phyloP scores from a whole-genome alignment of 2,113 vertebrate genomes.

The Malurus cyaneus region DNA sequence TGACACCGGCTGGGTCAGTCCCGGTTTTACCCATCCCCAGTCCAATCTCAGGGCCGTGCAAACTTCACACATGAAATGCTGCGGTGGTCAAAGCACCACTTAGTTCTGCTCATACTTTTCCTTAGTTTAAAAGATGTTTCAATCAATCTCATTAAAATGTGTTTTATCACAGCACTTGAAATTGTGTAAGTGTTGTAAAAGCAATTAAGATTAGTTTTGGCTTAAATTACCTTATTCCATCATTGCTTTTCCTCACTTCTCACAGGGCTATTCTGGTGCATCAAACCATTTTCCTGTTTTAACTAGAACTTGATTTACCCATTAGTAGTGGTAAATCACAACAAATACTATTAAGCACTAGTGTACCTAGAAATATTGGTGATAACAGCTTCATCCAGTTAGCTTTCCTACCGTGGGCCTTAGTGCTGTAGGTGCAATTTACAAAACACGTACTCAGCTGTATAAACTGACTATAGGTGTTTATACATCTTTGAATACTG shows the following conservation, averaged over 20 bases:
- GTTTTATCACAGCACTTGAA: background rate
- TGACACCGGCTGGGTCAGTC: fast-evolving
- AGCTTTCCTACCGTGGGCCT: background rate
- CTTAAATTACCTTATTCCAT: background rate
- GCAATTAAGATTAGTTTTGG: background rate
- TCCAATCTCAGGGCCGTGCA: background rate
- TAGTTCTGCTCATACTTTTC: background rate
- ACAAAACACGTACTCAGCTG: fast-evolving
- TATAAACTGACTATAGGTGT: background rate
- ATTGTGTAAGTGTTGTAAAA: background rate
- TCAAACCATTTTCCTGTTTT: background rate
- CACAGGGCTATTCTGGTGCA: background rate
- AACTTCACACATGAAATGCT: background rate
- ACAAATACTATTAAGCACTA: background rate
- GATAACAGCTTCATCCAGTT: background rate
- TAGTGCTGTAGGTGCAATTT: background rate
- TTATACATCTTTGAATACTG: background rate
- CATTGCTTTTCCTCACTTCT: background rate
- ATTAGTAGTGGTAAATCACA: background rate
- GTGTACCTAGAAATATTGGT: background rate
- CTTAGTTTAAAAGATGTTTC: background rate
- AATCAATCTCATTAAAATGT: background rate
- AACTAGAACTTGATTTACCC: background rate
- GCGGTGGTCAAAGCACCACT: fast-evolving
- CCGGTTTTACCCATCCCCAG: fast-evolving